Conservation (phyloP, 1,140 invertebrate species). For the Drosophila virilis region DNA sequence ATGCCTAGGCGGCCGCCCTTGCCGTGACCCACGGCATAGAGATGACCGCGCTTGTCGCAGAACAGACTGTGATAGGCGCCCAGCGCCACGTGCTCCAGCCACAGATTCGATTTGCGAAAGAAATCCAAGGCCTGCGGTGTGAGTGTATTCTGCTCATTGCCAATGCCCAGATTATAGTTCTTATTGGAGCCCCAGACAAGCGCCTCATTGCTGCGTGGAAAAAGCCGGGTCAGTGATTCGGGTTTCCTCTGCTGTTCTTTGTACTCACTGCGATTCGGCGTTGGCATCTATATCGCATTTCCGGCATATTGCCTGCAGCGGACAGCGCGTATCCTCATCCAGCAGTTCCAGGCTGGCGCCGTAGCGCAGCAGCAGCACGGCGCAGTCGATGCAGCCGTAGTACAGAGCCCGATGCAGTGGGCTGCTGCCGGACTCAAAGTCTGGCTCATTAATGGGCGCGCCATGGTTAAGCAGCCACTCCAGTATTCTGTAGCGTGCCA, state of each 20-base stretch:
- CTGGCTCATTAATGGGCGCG: constrained; percentile 86
- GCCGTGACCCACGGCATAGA: constrained; percentile 90
- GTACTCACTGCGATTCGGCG: constrained; percentile 51
- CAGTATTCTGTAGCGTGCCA: constrained; percentile 86
- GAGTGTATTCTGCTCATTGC: constrained; percentile 61
- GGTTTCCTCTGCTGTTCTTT: not conserved
- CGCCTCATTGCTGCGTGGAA: constrained; percentile 82
- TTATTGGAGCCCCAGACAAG: constrained; percentile 90
- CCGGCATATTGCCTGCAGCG: constrained; percentile 73
- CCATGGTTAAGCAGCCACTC: constrained; percentile 88
- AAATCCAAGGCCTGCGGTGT: constrained; percentile 76
- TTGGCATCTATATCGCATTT: constrained; percentile 49
- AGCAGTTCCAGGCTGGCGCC: constrained; percentile 79
- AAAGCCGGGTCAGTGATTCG: not conserved
- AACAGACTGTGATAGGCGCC: constrained; percentile 90
- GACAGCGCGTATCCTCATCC: constrained; percentile 70
- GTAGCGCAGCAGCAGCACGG: constrained; percentile 86
- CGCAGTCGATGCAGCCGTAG: constrained; percentile 88
- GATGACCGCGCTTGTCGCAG: constrained; percentile 85
- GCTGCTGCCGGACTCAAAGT: constrained; percentile 89
- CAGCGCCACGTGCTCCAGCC: constrained; percentile 85
- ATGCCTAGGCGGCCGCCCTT: constrained; percentile 88
- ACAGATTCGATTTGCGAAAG: constrained; percentile 73
- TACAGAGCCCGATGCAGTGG: constrained; percentile 89
- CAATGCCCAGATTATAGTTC: constrained; percentile 88